Conservation (phyloP, 2,797 vertebrate species). For the Clarias laeviceps region DNA sequence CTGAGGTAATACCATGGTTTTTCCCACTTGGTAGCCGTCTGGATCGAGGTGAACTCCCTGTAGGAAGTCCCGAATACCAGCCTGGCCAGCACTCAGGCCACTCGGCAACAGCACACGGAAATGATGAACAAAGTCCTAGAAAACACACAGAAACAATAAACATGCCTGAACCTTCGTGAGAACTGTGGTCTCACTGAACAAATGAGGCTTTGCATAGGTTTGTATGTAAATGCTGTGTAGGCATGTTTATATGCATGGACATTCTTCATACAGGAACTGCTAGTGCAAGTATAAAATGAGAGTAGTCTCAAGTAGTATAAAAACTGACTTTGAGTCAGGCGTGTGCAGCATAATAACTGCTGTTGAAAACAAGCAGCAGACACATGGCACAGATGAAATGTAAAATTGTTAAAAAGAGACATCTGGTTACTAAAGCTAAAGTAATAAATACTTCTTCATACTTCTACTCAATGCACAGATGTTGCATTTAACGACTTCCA, state of each 20-base stretch:
- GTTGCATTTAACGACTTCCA: neutral
- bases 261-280: neutral
- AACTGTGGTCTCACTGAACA: neutral
- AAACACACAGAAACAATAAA: constrained; percentile 39
- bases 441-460: neutral
- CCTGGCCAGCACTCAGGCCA: constrained; percentile 76
- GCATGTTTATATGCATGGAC: neutral
- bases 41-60: constrained; percentile 77
- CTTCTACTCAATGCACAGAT: neutral
- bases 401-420: neutral
- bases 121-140: constrained; percentile 91
- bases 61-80: constrained; percentile 86
- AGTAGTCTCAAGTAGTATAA: neutral
- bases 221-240: neutral
- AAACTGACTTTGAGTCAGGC: neutral
- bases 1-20: constrained; percentile 83
- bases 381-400: neutral
- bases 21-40: constrained; percentile 93
- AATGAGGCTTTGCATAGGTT: neutral
- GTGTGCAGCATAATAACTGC: neutral
- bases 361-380: neutral
- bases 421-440: neutral
- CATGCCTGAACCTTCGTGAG: neutral
- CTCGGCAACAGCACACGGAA: constrained; percentile 88
- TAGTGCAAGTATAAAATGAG: too few species aligned